Evolutionary conservation across 2,113 vertebrate genomes (phyloP).

Genomic region (Plestiodon gilberti): DNA sequence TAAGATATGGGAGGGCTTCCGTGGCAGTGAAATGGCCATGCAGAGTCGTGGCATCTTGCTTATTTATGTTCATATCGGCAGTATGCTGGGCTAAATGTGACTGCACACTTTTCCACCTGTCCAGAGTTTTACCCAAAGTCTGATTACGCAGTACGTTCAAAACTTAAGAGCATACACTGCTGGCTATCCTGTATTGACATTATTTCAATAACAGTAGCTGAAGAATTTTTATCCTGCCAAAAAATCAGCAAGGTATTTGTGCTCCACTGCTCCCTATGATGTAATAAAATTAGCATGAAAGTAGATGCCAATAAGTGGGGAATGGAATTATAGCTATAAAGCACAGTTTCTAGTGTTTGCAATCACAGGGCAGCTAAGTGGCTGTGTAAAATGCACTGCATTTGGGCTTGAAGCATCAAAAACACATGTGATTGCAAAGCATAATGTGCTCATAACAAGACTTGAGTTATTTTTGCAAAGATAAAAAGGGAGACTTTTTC

Average conservation of each 20-base stretch:
- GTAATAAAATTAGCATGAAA: conserved; percentile 20
- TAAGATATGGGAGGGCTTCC: neutral
- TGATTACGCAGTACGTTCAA: neutral
- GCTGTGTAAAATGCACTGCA: conserved; percentile 3
- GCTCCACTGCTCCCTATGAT: neutral
- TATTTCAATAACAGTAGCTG: neutral
- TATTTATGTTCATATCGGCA: neutral
- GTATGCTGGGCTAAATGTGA: neutral
- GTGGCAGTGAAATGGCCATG: neutral
- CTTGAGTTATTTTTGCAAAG: neutral
- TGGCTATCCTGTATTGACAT: neutral
- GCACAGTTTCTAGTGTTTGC: conserved; percentile 9
- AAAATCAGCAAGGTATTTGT: conserved; percentile 33
- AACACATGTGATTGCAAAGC: neutral
- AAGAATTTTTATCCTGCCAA: conserved; percentile 10
- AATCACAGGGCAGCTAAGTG: neutral
- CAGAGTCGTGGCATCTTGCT: neutral
- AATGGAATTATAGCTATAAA: conserved; percentile 2
- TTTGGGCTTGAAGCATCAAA: conserved; percentile 29
- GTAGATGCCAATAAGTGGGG: neutral
- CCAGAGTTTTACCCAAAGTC: neutral
- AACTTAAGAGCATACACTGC: neutral
- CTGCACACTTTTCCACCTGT: neutral
- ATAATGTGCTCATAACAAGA: neutral
- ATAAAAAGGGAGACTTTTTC: neutral